These are phyloP conservation scores for Melanerpes formicivorus DNA, from an alignment of 2,113 vertebrate species.

Conservation along the genomic window DNA sequence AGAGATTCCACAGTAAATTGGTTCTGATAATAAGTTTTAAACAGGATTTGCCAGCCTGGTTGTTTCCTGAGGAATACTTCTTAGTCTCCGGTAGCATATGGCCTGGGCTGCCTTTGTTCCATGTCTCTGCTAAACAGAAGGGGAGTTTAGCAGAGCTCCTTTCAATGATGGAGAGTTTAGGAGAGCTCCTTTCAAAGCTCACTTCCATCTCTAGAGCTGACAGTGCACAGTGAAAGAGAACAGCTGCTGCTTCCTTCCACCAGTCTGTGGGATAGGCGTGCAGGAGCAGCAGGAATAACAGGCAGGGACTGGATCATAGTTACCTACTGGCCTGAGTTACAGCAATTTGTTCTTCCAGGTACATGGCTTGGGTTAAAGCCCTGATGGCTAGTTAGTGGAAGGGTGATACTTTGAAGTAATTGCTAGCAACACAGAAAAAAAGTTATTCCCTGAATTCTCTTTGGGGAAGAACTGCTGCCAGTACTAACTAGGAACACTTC, in stretches of 20 bases:
- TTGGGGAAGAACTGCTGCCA: background rate
- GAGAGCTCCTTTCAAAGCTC: background rate
- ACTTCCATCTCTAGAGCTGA: background rate
- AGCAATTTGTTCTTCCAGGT: background rate
- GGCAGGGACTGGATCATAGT: background rate
- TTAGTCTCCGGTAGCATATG: background rate
- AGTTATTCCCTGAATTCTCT: background rate
- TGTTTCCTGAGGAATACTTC: background rate
- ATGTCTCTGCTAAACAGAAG: background rate
- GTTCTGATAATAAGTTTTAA: background rate
- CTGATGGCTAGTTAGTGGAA: background rate
- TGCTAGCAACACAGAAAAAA: background rate
- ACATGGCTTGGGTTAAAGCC: background rate
- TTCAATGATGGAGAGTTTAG: background rate
- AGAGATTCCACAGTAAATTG: background rate
- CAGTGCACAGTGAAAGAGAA: background rate
- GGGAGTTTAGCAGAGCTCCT: background rate
- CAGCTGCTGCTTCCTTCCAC: background rate
- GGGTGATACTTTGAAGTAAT: background rate
- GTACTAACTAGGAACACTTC: background rate
- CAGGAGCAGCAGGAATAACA: background rate
- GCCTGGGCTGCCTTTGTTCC: background rate
- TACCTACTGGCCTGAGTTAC: background rate
- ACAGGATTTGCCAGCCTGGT: background rate
- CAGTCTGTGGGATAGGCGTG: fast-evolving